Base-by-base conservation (phyloP, 2,888 invertebrate species). In the Rosalia funebris region DNA sequence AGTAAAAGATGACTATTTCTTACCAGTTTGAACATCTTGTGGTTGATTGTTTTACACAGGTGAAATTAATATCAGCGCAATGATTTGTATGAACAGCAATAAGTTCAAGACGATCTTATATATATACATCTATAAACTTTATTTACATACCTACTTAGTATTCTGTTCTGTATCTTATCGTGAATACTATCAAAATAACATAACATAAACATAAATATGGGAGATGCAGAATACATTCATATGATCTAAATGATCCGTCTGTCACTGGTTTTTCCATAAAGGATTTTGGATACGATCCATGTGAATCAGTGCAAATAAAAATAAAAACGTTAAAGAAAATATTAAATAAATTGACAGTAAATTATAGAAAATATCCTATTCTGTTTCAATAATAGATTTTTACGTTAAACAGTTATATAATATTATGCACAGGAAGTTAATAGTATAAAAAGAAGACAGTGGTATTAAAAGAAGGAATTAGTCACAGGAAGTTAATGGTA, bases 21-120 rank as follows among this genome's bases (percentile, higher is more conserved):
- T 73, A 81, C 81, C 75, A 79, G 66, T 72, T 80, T 81, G 75
- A 79, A 78, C 81, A 81, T 81, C 63, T 76, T 77, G 60, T 44
- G 60, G 46, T 60, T 63, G 16, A 17, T 19, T 55, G 25, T 36
- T 36, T 11, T 9, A 10, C 7, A 25, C 46, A 31, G n/a, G 12
- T 9, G 14, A 25, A 25, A 25, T 25, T 5, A 25, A n/a, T n/a
- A n/a, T n/a, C n/a, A n/a, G 7, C 25, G 3, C 34, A 7, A 11
- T 34, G 25, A 20, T 39, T 50, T 50, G 47, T 36, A 50, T 39
- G 37, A 25, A 50, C n/a, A 14, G 10, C 10, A n/a, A 34, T 34
- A 2, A 2, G 10, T 34, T n/a, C 10, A 11, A 34, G 34, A 34
- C 2, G 11, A n/a, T 34, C 11, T 11, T 34, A 34, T 34, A 34